Evolutionary conservation across 2,888 invertebrate species (phyloP).

Genomic region (Dromius quadrimaculatus): DNA sequence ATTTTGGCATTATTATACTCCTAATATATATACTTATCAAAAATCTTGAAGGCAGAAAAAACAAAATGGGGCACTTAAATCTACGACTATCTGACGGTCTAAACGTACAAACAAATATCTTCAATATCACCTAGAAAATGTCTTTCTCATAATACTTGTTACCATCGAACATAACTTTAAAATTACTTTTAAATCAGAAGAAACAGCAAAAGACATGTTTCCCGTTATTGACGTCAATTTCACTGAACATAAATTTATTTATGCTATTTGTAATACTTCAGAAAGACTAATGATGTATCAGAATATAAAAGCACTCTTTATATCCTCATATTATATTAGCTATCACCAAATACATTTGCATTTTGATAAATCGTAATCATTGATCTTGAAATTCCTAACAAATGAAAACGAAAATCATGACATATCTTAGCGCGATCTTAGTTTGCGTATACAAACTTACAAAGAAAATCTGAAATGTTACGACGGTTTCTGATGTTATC

Average conservation of each 20-base stretch:
- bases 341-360: constrained; percentile 20
- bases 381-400: neutral
- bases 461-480: constrained; percentile 39
- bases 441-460: constrained; percentile 29
- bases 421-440: constrained; percentile 43
- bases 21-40: too few species aligned
- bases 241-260: constrained; percentile 12
- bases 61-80: too few species aligned
- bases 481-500: constrained; percentile 33
- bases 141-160: too few species aligned
- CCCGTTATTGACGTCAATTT: neutral
- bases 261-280: constrained; percentile 14
- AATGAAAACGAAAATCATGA: constrained; percentile 37
- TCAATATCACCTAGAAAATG: too few species aligned
- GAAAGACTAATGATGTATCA: constrained; percentile 11
- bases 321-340: constrained; percentile 12
- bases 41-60: too few species aligned
- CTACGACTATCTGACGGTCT: too few species aligned
- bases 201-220: too few species aligned
- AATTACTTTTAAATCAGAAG: too few species aligned
- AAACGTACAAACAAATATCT: too few species aligned
- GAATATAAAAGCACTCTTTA: constrained; percentile 12
- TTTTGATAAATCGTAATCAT: constrained; percentile 20
- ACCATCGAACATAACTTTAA: neutral
- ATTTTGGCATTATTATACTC: too few species aligned